A percentile compares a stretch with the other conserved stretches of the same genome.
Conservation (phyloP, 2,113 vertebrate genomes). For the Proterorhinus semilunaris region DNA sequence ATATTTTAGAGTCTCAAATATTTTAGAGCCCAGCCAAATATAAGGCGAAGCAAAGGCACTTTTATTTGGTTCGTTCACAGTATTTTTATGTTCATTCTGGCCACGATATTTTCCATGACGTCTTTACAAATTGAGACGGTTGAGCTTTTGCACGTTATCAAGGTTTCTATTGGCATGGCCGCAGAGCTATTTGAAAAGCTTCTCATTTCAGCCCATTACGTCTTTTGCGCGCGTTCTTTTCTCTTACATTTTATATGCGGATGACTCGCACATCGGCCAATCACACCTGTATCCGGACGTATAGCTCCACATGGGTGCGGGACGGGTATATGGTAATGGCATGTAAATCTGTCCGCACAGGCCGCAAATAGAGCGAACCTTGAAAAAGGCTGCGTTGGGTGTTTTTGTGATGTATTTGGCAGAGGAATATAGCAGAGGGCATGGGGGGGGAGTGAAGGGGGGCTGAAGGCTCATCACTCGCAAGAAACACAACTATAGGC, state of each 20-base stretch:
- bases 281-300: neutral
- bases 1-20: no score
- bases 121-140: neutral
- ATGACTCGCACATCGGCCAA: constrained; percentile 2
- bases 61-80: no score
- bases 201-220: neutral
- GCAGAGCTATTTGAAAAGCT: neutral
- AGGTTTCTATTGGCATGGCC: neutral
- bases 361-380: constrained; percentile 68
- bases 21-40: no score
- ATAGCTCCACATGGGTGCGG: neutral
- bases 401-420: constrained; percentile 67
- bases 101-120: no score
- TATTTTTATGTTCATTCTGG: no score
- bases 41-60: no score
- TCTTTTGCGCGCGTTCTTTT: constrained; percentile 63
- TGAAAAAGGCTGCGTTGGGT: constrained; percentile 73
- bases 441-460: constrained; percentile 17
- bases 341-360: constrained; percentile 43
- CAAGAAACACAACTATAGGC: neutral
- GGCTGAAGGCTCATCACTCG: constrained; percentile 38
- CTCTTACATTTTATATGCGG: constrained; percentile 81
- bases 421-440: constrained; percentile 47
- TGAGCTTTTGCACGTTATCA: neutral
- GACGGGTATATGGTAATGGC: constrained; percentile 1